Percentiles rank a stretch among this genome's conserved stretches.
Conservation (phyloP, 2,113 vertebrate species). For the Corythaeola cristata region DNA sequence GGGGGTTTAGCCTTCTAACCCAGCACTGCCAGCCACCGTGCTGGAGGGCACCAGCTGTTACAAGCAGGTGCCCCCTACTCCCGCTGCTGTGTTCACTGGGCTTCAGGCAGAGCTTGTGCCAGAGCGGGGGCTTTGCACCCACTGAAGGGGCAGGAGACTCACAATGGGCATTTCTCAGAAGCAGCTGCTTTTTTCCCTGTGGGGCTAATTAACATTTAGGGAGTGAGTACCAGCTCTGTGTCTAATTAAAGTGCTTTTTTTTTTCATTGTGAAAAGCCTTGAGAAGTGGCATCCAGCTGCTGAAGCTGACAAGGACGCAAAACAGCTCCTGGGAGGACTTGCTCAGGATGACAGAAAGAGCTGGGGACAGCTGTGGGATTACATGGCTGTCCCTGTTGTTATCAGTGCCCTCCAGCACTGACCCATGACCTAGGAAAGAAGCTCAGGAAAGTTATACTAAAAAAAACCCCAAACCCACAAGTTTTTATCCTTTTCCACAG, state of each 20-base stretch:
- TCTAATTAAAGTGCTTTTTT: neutral
- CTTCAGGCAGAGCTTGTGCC: neutral
- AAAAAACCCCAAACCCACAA: neutral
- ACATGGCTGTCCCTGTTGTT: neutral
- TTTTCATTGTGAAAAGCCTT: neutral
- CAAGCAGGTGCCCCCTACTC: neutral
- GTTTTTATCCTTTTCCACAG: neutral
- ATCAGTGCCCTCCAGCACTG: neutral
- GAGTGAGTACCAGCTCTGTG: neutral
- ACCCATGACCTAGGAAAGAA: neutral
- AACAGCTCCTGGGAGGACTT: neutral
- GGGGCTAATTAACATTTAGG: neutral
- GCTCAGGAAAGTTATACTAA: neutral
- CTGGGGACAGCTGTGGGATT: neutral
- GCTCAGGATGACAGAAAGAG: neutral
- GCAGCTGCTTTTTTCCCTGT: neutral
- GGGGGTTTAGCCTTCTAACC: neutral
- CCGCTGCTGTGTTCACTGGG: neutral
- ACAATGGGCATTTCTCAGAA: neutral
- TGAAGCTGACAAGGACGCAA: neutral
- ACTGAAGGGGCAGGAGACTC: neutral
- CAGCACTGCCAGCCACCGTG: neutral
- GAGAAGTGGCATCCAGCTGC: neutral
- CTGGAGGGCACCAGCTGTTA: neutral
- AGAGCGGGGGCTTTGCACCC: neutral